Base-by-base conservation (phyloP, 2,888 invertebrate genomes). In the Tuta absoluta region DNA sequence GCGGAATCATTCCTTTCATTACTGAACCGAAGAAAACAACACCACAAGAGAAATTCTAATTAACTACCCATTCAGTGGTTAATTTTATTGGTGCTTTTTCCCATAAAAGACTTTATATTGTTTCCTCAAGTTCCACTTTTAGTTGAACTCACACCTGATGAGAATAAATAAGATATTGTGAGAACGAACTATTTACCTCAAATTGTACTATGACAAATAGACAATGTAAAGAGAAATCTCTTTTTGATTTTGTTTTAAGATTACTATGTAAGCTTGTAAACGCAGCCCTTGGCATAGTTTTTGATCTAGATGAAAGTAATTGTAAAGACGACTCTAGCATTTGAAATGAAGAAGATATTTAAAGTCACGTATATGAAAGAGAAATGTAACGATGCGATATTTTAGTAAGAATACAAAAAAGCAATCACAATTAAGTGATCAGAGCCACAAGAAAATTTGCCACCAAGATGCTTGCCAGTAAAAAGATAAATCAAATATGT, bases 221-320 rank as follows among this genome's bases (percentile, higher is more conserved):
- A 63, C 63, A 66, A 33, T 60, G 65, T 56, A 69, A 66, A 65
- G 71, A 70, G 70, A 71, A 66, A 65, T 14, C 49, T 67, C 48
- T 17, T 66, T 69, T 67, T 73, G 79, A 80, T 78, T 70, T 59
- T 66, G 63, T 71, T 73, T 65, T 68, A 72, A 67, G 79, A 80
- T 76, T 69, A 37, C 59, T 51, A 10, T 41, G 33, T 57, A n/a
- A 23, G 59, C 38, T 23, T 8, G n/a, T 28, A 58, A 38, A 19
- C 65, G 61, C 37, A 63, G 66, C 67, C 67, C 65, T 68, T 69
- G 67, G 63, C 64, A 60, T 66, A 38, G 33, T 57, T 33, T 33
- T 17, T 41, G n/a, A 53, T 63, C 28, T 41, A 7, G 38, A 24
- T 59, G 59, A 59, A 59, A 59, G 41, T 56, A 17, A 56, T 56